phyloP scores from a whole-genome alignment of 2,888 invertebrate genomes.

The Apotomis betuletana region DNA sequence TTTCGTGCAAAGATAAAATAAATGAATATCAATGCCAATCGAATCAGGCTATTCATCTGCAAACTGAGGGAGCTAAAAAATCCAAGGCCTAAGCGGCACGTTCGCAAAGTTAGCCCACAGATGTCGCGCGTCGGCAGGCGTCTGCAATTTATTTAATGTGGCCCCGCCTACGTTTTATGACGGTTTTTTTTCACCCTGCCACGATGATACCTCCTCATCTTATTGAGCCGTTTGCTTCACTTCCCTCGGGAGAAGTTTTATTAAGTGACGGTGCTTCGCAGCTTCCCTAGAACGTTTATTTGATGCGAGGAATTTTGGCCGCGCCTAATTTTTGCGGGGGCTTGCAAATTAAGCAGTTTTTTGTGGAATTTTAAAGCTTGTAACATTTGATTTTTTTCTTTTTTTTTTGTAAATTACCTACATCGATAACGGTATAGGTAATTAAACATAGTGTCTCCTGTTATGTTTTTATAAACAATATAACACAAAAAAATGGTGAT shows the following conservation, averaged over 20 bases:
- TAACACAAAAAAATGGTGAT: too few species aligned
- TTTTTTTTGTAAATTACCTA: background rate
- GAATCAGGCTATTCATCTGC: too few species aligned
- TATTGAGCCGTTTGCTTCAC: conserved; percentile 76
- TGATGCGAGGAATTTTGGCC: conserved; percentile 52
- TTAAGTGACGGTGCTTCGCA: conserved; percentile 74
- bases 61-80: too few species aligned
- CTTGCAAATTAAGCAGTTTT: conserved; percentile 19
- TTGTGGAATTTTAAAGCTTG: background rate
- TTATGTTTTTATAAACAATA: too few species aligned
- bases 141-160: conserved; percentile 79
- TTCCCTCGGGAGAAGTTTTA: conserved; percentile 73
- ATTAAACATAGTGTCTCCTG: too few species aligned
- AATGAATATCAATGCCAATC: too few species aligned
- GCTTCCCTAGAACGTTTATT: conserved; percentile 58
- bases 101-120: conserved; percentile 59
- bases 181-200: conserved; percentile 64
- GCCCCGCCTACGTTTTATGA: conserved; percentile 72
- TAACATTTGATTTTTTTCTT: background rate
- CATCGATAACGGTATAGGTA: too few species aligned
- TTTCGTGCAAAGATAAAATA: too few species aligned
- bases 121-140: conserved; percentile 67
- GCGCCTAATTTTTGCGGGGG: conserved; percentile 18
- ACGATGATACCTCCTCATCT: conserved; percentile 75
- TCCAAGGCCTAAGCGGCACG: conserved; percentile 38